phyloP scores from a whole-genome alignment of 2,888 invertebrate genomes.

The Anorthoa munda region DNA sequence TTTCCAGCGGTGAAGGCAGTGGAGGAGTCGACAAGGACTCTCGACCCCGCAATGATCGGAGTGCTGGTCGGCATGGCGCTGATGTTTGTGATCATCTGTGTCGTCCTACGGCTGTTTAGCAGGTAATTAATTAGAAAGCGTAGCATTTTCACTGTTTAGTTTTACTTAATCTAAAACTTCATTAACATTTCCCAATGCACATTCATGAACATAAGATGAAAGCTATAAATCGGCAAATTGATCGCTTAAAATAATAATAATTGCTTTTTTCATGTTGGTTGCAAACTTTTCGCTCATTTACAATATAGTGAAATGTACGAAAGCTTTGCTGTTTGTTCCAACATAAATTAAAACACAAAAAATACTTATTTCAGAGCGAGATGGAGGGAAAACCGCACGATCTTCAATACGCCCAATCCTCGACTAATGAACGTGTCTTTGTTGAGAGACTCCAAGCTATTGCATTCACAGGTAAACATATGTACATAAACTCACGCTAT shows the following conservation, averaged over 20 bases:
- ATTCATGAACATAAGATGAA: too few species aligned
- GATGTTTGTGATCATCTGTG: conserved; percentile 98
- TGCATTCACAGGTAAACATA: conserved; percentile 91
- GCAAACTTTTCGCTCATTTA: too few species aligned
- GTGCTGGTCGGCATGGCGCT: conserved; percentile 97
- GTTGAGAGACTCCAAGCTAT: conserved; percentile 94
- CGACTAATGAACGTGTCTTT: conserved; percentile 97
- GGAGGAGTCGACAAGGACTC: conserved; percentile 92
- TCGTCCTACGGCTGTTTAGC: conserved; percentile 97
- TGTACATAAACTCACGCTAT: neutral
- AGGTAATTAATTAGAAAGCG: conserved; percentile 91
- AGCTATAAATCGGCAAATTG: too few species aligned
- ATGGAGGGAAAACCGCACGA: conserved; percentile 97
- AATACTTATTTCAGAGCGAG: conserved; percentile 93
- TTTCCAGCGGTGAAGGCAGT: conserved; percentile 91
- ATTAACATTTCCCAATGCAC: too few species aligned
- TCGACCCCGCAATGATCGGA: conserved; percentile 97
- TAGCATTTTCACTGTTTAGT: too few species aligned
- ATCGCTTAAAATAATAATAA: too few species aligned
- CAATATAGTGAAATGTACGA: neutral
- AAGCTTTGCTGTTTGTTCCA: neutral
- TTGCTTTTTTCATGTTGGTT: too few species aligned
- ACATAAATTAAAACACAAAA: neutral
- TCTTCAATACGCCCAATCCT: conserved; percentile 98
- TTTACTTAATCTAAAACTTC: too few species aligned